A percentile compares a stretch with the other conserved stretches of the same genome.
phyloP scores from a whole-genome alignment of 2,888 invertebrate genomes.

The Toxonevra muliebris region DNA sequence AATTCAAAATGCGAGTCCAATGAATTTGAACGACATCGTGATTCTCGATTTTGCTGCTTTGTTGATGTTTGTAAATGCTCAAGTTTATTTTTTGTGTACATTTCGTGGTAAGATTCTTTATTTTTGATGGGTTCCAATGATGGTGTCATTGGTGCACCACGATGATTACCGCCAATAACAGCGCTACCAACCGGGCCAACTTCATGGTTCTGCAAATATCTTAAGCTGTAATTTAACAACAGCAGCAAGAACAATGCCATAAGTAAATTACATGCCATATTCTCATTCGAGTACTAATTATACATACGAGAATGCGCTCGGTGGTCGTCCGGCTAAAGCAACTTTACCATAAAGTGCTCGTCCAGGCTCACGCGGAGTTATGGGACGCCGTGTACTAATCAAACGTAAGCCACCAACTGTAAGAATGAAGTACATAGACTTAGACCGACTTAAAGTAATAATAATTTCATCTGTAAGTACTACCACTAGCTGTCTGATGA shows the following conservation, averaged over 20 bases:
- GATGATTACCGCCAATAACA: conserved; percentile 42
- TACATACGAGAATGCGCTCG: conserved; percentile 78
- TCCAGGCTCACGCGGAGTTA: conserved; percentile 83
- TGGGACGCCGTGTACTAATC: conserved; percentile 84
- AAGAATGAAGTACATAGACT: conserved; percentile 6
- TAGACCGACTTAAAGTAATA: background rate
- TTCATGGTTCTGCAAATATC: conserved; percentile 69
- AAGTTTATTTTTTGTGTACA: background rate
- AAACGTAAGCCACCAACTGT: conserved; percentile 59
- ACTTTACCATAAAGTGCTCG: conserved; percentile 78
- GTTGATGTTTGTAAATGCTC: background rate
- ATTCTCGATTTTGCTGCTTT: background rate
- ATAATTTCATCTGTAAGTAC: too few relatives aligned
- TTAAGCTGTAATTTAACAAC: conserved; percentile 67
- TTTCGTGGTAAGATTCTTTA: conserved; percentile 13
- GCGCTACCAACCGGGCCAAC: too few relatives aligned
- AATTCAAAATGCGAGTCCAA: conserved; percentile 43
- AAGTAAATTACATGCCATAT: background rate
- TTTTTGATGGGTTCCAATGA: conserved; percentile 56
- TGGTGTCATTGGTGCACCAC: conserved; percentile 58
- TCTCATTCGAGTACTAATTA: background rate
- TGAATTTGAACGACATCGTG: conserved; percentile 42
- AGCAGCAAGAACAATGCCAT: too few relatives aligned
- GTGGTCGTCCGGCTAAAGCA: conserved; percentile 70
- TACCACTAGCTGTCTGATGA: too few relatives aligned